Base-by-base conservation (phyloP, 2,888 invertebrate genomes). In the Drosophila algonquin region DNA sequence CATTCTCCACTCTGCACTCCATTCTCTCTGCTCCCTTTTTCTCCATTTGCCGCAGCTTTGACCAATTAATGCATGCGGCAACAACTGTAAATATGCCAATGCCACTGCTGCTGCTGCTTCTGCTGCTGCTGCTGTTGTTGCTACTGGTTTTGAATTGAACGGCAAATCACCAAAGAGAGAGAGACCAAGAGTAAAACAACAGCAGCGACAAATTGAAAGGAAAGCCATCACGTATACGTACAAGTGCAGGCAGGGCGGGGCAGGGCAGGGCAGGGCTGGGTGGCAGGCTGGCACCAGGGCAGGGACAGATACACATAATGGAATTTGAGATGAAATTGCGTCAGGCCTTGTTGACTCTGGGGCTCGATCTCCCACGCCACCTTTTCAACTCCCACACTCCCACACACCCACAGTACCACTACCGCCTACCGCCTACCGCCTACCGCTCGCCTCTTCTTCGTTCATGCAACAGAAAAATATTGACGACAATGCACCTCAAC, bases 201-300 rank as follows among this genome's bases (percentile, higher is more conserved):
- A 53, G 53, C 21, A n/a, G 40, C 40, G 40, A 40, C 40, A 40
- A 40, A 40, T 40, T 40, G 40, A n/a, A 40, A n/a, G n/a, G n/a
- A 7, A 14, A 40, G 40, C 40, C 40, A 14, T 14, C 40, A 14
- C 40, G n/a, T 40, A 5, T 14, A 14, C 35, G 12, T 5, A 2
- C 6, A 14, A 40, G 35, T 35, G 35, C 35, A 35, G 4, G 35
- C 12, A 32, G 21, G 21, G 2, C 21, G 0, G 21, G 21, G 21
- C 32, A 3, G 3, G 1, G 32, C 32, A 12, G 40, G 40, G 14
- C 32, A 4, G 3, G 1, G 32, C 32, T 4, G 40, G 40, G 3
- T 21, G 21, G 18, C 32, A 12, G 40, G 40, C 21, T 21, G 21
- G 21, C 21, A 21, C 21, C 32, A 10, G 3, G 1, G 32, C 32